Percentiles rank a stretch among this genome's conserved stretches.
Conservation (phyloP, 2,888 invertebrate genomes). For the Sclerodermus sp. region DNA sequence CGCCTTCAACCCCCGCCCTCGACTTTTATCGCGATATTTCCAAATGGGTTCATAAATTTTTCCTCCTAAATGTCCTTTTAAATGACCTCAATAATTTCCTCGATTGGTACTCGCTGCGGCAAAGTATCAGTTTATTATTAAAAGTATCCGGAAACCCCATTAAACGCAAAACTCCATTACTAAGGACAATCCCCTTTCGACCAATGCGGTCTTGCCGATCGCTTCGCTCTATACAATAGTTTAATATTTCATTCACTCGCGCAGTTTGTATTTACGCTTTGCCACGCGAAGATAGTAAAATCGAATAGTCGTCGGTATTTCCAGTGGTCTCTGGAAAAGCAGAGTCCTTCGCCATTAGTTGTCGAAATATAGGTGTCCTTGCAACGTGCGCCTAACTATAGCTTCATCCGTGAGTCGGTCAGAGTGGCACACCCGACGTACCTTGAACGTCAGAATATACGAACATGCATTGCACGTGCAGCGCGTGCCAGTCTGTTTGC, state of each 20-base stretch:
- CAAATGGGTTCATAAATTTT: slow-evolving; percentile 35
- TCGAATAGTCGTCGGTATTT: no score
- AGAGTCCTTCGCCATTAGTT: no score
- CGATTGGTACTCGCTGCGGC: slow-evolving; percentile 17
- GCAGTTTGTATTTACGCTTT: no score
- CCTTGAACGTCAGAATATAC: slow-evolving; percentile 9
- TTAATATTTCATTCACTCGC: no score
- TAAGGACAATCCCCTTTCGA: no score
- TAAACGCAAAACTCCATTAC: no score
- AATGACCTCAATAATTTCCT: slow-evolving; percentile 26
- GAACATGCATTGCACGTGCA: slow-evolving; percentile 36
- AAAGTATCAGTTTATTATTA: not conserved
- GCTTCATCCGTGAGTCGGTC: slow-evolving; percentile 38
- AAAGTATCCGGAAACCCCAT: not conserved
- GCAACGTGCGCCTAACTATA: slow-evolving; percentile 37
- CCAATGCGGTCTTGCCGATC: no score
- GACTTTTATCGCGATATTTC: slow-evolving; percentile 33
- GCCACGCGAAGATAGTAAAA: no score
- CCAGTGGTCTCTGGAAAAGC: no score
- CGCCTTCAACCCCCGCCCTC: slow-evolving; percentile 4
- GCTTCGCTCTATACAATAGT: no score
- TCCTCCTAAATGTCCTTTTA: slow-evolving; percentile 33
- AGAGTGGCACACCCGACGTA: no score
- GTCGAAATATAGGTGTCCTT: no score
- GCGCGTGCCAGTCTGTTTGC: slow-evolving; percentile 45